These are phyloP conservation scores for Drosophila santomea DNA, from an alignment of 1,140 invertebrate species.

Conservation along the genomic window DNA sequence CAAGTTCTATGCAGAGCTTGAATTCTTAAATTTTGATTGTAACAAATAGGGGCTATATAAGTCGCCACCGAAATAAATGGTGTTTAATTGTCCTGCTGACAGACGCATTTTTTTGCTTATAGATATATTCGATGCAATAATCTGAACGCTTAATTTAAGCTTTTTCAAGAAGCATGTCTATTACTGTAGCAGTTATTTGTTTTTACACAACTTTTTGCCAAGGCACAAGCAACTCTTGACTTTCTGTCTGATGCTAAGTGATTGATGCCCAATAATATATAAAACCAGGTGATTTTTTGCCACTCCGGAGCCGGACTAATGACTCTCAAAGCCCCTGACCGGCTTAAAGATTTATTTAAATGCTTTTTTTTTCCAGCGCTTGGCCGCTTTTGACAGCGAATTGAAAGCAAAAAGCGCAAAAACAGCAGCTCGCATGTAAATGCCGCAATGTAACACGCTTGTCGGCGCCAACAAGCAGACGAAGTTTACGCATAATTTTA, in stretches of 20 bases:
- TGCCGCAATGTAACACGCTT: constrained; percentile 56
- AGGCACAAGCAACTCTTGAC: background rate
- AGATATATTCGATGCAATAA: background rate
- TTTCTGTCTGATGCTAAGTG: constrained; percentile 7
- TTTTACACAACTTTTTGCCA: constrained; percentile 4
- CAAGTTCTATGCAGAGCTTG: too few relatives aligned
- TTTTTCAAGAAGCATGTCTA: constrained; percentile 11
- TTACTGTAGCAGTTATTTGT: constrained; percentile 12
- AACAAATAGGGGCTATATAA: too few relatives aligned
- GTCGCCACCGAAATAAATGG: background rate
- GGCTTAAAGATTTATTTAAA: constrained; percentile 38
- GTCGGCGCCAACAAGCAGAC: constrained; percentile 58
- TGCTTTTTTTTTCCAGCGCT: constrained; percentile 18
- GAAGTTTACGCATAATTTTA: constrained; percentile 67
- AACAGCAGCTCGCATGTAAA: constrained; percentile 46
- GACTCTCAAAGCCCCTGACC: constrained; percentile 17
- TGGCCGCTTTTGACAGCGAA: constrained; percentile 29
- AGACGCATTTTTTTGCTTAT: background rate
- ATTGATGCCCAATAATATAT: constrained; percentile 36
- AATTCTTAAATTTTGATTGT: too few relatives aligned
- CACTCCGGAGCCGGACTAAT: constrained; percentile 32
- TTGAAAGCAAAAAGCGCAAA: constrained; percentile 48
- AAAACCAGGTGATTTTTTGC: constrained; percentile 21
- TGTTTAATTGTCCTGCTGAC: background rate
- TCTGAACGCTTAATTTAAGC: constrained; percentile 14